Percentiles rank a stretch among this genome's conserved stretches.
Evolutionary conservation across 2,113 vertebrate genomes (phyloP).

Genomic region (Mesoclemmys tuberculata): DNA sequence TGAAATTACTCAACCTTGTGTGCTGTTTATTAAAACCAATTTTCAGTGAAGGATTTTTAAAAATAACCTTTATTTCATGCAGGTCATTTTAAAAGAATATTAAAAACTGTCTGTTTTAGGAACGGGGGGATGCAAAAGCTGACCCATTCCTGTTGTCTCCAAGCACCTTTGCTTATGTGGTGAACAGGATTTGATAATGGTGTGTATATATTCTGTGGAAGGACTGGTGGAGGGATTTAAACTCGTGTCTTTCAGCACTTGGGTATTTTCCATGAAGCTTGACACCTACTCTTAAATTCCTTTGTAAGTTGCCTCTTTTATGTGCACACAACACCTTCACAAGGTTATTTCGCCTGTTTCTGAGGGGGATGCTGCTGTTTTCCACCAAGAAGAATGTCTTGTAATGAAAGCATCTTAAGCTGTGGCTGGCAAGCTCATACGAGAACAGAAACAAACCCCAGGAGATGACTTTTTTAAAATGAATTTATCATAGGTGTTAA

Average conservation of each 20-base stretch:
- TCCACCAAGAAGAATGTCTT: constrained; percentile 9
- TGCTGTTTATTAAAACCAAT: constrained; percentile 40
- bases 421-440: background rate
- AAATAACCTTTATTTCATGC: background rate
- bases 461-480: background rate
- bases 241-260: background rate
- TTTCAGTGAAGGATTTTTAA: background rate
- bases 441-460: constrained; percentile 5
- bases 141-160: background rate
- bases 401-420: background rate
- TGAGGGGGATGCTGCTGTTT: background rate
- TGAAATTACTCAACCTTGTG: constrained; percentile 32
- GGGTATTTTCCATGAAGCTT: constrained; percentile 22
- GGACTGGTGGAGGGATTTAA: background rate
- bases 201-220: background rate
- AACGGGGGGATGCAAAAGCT: background rate
- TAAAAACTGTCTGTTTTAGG: background rate
- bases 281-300: constrained; percentile 36
- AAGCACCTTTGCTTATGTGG: background rate
- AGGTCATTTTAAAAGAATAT: constrained; percentile 6
- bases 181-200: background rate
- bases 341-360: background rate
- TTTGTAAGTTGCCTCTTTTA: background rate
- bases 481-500: background rate
- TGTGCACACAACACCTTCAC: background rate